Percentiles rank a stretch among this genome's conserved stretches.
Evolutionary conservation across 64 coral and sea anemone genomes (phyloP).

Genomic region (Catalaphyllia jardinei): DNA sequence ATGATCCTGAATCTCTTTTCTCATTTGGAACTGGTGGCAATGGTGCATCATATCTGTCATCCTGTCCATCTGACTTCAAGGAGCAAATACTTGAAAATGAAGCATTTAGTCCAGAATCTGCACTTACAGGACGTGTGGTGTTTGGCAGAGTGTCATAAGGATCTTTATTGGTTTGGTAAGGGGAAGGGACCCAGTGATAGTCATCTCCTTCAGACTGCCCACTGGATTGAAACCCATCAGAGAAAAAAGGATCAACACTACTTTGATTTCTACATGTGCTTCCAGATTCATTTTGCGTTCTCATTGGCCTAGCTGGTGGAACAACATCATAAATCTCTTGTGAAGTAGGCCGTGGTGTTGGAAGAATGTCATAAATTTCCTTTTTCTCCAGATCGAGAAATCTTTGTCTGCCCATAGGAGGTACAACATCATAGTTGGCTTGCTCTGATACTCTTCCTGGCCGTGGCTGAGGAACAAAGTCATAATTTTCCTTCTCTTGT

Average conservation of each 20-base stretch:
- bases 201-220: not conserved
- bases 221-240: slow-evolving; percentile 49
- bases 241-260: not conserved
- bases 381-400: not conserved
- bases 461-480: slow-evolving; percentile 45
- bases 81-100: slow-evolving; percentile 41
- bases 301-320: not conserved
- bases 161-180: not conserved
- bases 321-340: slow-evolving; percentile 64
- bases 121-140: slow-evolving; percentile 11
- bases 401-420: slow-evolving; percentile 14
- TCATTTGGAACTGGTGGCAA: slow-evolving; percentile 16
- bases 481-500: slow-evolving; percentile 43
- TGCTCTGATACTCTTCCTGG: slow-evolving; percentile 13
- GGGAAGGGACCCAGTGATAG: not conserved
- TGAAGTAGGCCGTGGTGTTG: slow-evolving; percentile 16
- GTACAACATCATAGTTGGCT: slow-evolving; percentile 49
- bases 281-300: not conserved
- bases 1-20: slow-evolving; percentile 27
- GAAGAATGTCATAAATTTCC: slow-evolving; percentile 59
- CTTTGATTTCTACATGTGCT: not conserved
- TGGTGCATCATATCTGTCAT: slow-evolving; percentile 12
- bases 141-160: slow-evolving; percentile 39
- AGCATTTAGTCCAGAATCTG: slow-evolving; percentile 53
- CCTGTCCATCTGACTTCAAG: not conserved